Percentiles rank a stretch among this genome's conserved stretches.
These are phyloP conservation scores for Pomatostomus ruficeps DNA, from an alignment of 2,113 vertebrate genomes.

Conservation along the genomic window DNA sequence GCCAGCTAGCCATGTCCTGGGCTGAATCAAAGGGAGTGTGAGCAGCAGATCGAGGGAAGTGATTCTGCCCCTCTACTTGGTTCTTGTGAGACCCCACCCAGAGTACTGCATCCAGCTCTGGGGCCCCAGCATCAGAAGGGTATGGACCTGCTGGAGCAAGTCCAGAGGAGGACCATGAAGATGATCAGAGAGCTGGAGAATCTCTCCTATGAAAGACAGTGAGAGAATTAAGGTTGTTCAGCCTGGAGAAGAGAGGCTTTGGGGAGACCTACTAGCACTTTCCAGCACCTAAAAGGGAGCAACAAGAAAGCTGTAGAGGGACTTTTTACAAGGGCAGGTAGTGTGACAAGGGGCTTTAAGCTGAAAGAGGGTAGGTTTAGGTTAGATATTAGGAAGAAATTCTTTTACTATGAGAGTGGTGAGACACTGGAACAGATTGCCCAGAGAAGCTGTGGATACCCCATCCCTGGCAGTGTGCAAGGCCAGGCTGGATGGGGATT, in stretches of 20 bases:
- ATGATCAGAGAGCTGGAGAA: neutral
- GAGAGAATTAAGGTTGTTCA: neutral
- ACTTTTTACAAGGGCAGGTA: neutral
- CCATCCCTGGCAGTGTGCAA: neutral
- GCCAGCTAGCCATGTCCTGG: fast-evolving
- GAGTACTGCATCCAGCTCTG: neutral
- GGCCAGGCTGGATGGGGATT: neutral
- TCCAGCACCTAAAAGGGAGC: neutral
- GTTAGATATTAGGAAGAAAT: neutral
- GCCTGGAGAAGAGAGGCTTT: neutral
- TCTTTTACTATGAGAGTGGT: neutral
- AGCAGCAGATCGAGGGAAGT: neutral
- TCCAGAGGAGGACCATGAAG: neutral
- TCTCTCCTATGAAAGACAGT: neutral
- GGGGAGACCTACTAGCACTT: neutral
- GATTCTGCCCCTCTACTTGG: neutral
- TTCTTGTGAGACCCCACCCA: neutral
- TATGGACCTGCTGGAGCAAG: neutral
- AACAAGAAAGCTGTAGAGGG: neutral
- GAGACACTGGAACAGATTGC: neutral
- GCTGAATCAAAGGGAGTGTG: neutral
- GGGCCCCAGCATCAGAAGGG: neutral
- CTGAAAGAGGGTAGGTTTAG: neutral
- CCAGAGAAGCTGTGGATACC: neutral
- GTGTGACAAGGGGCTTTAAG: neutral